Evolutionary conservation across 23 tunicate genomes (phyloP), one percentile per base, ranked within the genome.

Genomic region (Oikopleura vanhoeffeni): DNA sequence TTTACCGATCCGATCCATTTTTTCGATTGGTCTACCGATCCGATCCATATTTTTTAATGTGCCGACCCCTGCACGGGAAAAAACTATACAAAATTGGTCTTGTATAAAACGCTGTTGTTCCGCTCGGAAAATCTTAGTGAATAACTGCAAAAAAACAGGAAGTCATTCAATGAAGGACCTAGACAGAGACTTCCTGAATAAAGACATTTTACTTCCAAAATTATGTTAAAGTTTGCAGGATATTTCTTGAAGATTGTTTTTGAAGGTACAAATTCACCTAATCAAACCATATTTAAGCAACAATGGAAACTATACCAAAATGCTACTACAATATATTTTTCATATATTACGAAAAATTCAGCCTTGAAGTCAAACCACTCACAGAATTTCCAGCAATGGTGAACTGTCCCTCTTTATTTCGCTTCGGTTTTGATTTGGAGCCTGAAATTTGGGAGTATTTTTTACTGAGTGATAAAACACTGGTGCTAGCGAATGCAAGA

Each of bases 351-450:
- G 18, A 49, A 8, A 8, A 49, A 49, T 49, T 8, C 60, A 49
- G 60, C 83, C 85, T 93, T 76, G 67, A 83, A 24, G 90, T 93
- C 1, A 76, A 87, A 39, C 40, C 86, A 34, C 89, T 93, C 60
- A 90, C 91, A 0, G 86, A 83, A 76, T 93, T 93, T 40, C 94
- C 98, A 0, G 41, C 90, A 13, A 91, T 94, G 4, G 40, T 88
- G 39, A 67, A 92, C 40, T 93, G 98, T 87, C 38, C 39, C 27
- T 85, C 85, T 28, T 88, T 93, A 27, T 93, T 90, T 87, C 85
- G 86, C 76, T 93, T 85, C 83, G 94, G 94, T 33, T 86, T 93
- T 0, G 40, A 86, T 1, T 40, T 93, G 41, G 91, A 88, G 76
- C 82, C 91, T 30, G 60, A 49, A 8, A 49, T 49, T 49, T 49